Base-by-base conservation (phyloP, 2,888 invertebrate species). In the Nudaria mundana region DNA sequence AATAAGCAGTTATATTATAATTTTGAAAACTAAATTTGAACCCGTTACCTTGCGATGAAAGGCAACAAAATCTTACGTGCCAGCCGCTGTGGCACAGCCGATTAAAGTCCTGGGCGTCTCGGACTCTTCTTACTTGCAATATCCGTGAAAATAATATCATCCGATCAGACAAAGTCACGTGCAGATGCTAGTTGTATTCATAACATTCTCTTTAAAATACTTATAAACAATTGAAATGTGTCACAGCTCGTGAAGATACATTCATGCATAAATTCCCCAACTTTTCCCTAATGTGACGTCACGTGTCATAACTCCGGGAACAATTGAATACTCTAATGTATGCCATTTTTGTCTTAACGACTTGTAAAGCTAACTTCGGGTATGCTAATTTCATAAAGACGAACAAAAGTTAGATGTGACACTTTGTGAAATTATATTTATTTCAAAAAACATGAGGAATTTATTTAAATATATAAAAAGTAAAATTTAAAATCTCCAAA, bases 331-430 rank as follows among this genome's bases (percentile, higher is more conserved):
- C 20, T 37, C 23, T 30, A 44, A 38, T 37, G 34, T 20, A 20
- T 29, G 23, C 38, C 38, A 46, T 46, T 46, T 50, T 41, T 44
- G 38, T 29, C 30, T 40, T 40, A 46, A 40, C 31, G 38, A 29
- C 30, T 28, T 32, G 38, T 37, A 34, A 37, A 18, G 32, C 36
- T 36, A 38, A 45, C 44, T 46, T 46, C 26, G 14, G 31, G 37
- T 26, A 41, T 41, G 40, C 44, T 46, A 50, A 50, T 50, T 41
- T 40, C 30, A 20, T 13, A 2, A 3, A 3, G 38, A 44, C 29
- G 33, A 18, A 18, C 0, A 13, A 34, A 2, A 13, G 4, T 1
- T 22, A 8, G 37, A 39, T 25, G 32, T 13, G 41, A 32, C 10
- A 37, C 14, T 32, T 32, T 23, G 24, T 7, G 5, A 24, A 28